Base-by-base conservation (phyloP, 2,888 invertebrate genomes). In the Nematopogon swammerdamellus region DNA sequence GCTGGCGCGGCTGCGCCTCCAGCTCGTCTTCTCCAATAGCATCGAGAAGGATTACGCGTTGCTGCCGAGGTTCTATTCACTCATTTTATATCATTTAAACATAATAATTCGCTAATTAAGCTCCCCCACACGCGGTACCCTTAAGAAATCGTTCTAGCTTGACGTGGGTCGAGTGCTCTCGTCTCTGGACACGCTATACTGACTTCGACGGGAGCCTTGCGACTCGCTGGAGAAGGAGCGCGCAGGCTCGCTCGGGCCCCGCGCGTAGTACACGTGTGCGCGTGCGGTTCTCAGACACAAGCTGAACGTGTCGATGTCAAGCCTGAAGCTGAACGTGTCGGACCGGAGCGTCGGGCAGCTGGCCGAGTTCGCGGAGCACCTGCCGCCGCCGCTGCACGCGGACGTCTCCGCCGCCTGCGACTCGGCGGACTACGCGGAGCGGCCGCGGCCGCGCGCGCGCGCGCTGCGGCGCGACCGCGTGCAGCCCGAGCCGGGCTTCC, bases 281-380 rank as follows among this genome's bases (percentile, higher is more conserved):
- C 8, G 25, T 25, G 44, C n/a, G n/a, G n/a, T 45, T 60, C 62
- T 50, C 61, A 91, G 90, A 64, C 86, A 88, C 61, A 92, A 92
- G 71, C 76, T 91, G 47, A 91, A 89, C 62, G 80, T 89, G 43
- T 85, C 85, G 0, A 70, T 91, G 19, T 85, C 88, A 18, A 85
- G 85, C 53, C 61, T 92, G 44, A 91, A 90, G 59, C 65, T 92
- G 30, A 90, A 90, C 67, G 68, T 91, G 30, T 91, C 91, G 0
- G 91, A 92, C 62, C 82, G 85, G 47, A 85, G 87, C 63, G 79
- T 91, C 25, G 80, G 82, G 19, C 68, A 83, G 25, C 70, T 91
- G 2, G 70, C 88, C 52, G 85, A 87, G 56, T 91, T 89, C 64
- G 58, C 60, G 43, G 81, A 80, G 57, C 79, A 75, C 53, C 57